Evolutionary conservation across 2,888 invertebrate species (phyloP).

Genomic region (Corbicula japonica): DNA sequence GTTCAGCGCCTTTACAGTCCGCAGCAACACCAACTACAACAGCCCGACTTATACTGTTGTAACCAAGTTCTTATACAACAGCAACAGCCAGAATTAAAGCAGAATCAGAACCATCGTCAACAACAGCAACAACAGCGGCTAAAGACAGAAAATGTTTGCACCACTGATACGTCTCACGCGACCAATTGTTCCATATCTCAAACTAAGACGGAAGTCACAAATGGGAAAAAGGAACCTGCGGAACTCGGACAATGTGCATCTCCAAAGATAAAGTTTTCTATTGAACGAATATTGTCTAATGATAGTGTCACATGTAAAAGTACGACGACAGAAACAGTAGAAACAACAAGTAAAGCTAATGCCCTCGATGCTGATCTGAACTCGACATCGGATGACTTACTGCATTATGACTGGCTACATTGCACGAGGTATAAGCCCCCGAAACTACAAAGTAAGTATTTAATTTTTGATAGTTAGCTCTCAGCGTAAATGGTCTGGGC

Average conservation of each 20-base stretch:
- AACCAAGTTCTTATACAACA: not conserved
- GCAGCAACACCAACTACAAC: not conserved
- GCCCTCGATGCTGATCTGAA: too few relatives aligned
- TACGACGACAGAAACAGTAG: not conserved
- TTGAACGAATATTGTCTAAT: slow-evolving; percentile 70
- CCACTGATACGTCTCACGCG: too few relatives aligned
- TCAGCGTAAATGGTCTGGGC: too few relatives aligned
- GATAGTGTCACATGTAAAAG: slow-evolving; percentile 1
- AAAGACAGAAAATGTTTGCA: too few relatives aligned
- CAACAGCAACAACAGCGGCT: slow-evolving; percentile 8
- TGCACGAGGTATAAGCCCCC: slow-evolving; percentile 85
- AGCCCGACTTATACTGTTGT: not conserved
- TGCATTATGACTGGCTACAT: slow-evolving; percentile 82
- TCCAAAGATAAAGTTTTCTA: slow-evolving; percentile 72
- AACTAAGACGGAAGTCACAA: not conserved
- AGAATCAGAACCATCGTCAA: slow-evolving; percentile 2
- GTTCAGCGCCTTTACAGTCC: slow-evolving; percentile 1
- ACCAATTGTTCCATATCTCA: too few relatives aligned
- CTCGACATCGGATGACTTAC: slow-evolving; percentile 29
- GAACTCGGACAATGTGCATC: slow-evolving; percentile 2
- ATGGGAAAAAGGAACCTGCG: not conserved
- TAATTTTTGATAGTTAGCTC: too few relatives aligned
- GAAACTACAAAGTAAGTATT: slow-evolving; percentile 83
- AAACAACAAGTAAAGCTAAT: not conserved
- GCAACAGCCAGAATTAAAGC: not conserved